Percentiles rank a stretch among this genome's conserved stretches.
These are phyloP conservation scores for Melanerpes formicivorus DNA, from an alignment of 2,113 vertebrate genomes.

Conservation along the genomic window DNA sequence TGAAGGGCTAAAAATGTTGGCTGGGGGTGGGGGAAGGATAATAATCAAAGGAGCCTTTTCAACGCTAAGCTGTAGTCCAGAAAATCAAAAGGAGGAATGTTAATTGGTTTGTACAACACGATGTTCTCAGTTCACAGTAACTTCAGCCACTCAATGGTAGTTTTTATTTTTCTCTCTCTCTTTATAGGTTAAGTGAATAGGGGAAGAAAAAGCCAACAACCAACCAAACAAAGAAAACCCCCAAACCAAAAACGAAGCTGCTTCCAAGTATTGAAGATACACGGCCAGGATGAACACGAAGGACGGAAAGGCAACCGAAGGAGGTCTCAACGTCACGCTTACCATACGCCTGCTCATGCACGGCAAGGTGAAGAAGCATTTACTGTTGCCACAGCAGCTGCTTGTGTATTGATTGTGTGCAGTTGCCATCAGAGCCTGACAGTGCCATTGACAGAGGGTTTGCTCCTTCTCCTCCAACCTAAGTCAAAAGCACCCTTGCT, in stretches of 20 bases:
- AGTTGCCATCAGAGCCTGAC: background rate
- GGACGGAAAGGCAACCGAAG: constrained; percentile 83
- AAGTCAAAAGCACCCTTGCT: background rate
- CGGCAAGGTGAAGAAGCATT: constrained; percentile 85
- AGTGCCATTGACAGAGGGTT: background rate
- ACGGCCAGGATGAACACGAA: constrained; percentile 75
- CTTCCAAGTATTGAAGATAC: constrained; percentile 55
- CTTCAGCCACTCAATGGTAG: constrained; percentile 38
- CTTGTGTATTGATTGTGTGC: background rate
- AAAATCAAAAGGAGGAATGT: constrained; percentile 43
- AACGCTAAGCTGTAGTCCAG: background rate
- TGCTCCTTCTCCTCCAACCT: background rate
- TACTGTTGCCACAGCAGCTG: background rate
- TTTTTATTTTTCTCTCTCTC: background rate
- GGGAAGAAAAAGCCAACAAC: background rate
- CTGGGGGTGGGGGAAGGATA: background rate
- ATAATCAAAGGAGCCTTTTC: constrained; percentile 39
- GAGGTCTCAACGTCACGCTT: constrained; percentile 87
- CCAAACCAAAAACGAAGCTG: constrained; percentile 31
- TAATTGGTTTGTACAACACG: constrained; percentile 44
- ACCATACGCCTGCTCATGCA: constrained; percentile 92
- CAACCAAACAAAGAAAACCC: background rate
- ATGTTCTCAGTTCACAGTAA: constrained; percentile 14
- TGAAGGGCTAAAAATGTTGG: background rate
- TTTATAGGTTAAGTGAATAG: constrained; percentile 74